Base-by-base conservation (phyloP, 2,888 invertebrate genomes). In the Suillia variegata region DNA sequence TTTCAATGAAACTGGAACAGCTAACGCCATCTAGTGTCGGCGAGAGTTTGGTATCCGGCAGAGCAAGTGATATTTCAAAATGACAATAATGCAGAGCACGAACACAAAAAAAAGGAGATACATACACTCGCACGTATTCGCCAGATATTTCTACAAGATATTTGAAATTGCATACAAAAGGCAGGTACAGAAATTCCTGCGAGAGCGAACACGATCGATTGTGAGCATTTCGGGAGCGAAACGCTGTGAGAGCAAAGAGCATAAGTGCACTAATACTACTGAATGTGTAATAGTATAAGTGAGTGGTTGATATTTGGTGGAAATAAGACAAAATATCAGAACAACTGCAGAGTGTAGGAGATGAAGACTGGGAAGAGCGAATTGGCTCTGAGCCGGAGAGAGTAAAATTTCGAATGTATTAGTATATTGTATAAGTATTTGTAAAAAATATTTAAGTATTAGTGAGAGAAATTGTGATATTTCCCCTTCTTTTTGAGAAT, bases 61-160 rank as follows among this genome's bases (percentile, higher is more conserved):
- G 63, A 63, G 65, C 70, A 67, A 67, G 70, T 70, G 71, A 65
- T 70, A 62, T 68, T 61, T 73, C 62, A 62, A 76, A 75, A 75
- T 76, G 75, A 74, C 74, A 70, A 69, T 65, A 70, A 76, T 74
- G 67, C 64, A 67, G 50, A 57, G 59, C 55, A 61, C 52, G 10
- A n/a, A n/a, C n/a, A n/a, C n/a, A n/a, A n/a, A n/a, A n/a, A n/a
- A n/a, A n/a, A n/a, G n/a, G n/a, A n/a, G n/a, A n/a, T n/a, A n/a
- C n/a, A n/a, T n/a, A n/a, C n/a, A n/a, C n/a, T n/a, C n/a, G n/a
- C n/a, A n/a, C n/a, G n/a, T n/a, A n/a, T n/a, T n/a, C n/a, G 38
- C 4, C 45, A 45, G 45, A 17, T 45, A n/a, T n/a, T n/a, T n/a
- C n/a, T n/a, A 45, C 45, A 45, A 45, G 45, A 18, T 45, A 18